phyloP scores from a whole-genome alignment of 1,140 invertebrate species.

The Bilobella aurantiaca region DNA sequence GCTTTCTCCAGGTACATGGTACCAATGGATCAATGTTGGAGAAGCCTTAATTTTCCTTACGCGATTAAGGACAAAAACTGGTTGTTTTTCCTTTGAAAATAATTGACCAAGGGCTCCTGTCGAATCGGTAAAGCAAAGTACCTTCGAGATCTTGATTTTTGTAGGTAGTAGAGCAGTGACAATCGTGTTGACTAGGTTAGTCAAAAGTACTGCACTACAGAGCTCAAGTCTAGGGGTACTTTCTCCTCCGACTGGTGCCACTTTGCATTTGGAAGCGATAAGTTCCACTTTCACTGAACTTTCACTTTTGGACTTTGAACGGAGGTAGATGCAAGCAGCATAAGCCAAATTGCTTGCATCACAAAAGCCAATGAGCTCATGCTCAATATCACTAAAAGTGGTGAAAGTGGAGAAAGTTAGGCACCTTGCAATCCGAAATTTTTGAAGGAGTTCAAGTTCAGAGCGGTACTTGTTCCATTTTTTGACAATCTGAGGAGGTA shows the following conservation, averaged over 20 bases:
- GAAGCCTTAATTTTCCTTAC: not conserved
- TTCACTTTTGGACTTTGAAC: not conserved
- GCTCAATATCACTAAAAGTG: not conserved
- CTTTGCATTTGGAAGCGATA: slow-evolving; percentile 28
- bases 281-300: not conserved
- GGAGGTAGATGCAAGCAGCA: slow-evolving; percentile 1
- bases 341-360: not conserved
- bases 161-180: not conserved
- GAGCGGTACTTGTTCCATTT: slow-evolving; percentile 22
- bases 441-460: not conserved
- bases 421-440: slow-evolving; percentile 3
- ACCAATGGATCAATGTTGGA: not conserved
- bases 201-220: not conserved
- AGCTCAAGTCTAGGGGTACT: slow-evolving; percentile 23
- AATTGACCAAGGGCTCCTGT: not conserved
- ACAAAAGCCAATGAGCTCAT: slow-evolving; percentile 5
- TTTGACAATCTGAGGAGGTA: slow-evolving; percentile 25
- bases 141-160: not conserved
- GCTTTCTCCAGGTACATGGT: not conserved
- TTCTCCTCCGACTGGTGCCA: slow-evolving; percentile 32
- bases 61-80: not conserved
- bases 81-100: not conserved
- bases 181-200: not conserved
- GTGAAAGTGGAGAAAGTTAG: not conserved
- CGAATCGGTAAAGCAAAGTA: not conserved